phyloP scores from a whole-genome alignment of 2,113 vertebrate genomes.

The Seriola dumerili region DNA sequence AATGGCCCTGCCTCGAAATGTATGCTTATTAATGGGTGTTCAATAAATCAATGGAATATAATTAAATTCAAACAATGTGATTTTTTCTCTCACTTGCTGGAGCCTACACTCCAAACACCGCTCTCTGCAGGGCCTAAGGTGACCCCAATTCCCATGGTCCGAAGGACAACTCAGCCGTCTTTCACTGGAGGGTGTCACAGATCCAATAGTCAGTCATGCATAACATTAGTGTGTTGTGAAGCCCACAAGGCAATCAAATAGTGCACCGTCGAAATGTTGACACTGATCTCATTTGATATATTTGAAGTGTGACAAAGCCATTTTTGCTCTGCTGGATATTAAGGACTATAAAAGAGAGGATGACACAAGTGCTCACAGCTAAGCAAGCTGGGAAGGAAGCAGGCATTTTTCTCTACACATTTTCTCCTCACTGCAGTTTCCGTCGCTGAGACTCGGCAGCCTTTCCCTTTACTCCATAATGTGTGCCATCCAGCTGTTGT shows the following conservation, averaged over 20 bases:
- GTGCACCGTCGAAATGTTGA: slow-evolving; percentile 72
- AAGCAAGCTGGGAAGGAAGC: slow-evolving; percentile 44
- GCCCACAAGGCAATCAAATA: slow-evolving; percentile 76
- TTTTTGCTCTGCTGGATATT: slow-evolving; percentile 75
- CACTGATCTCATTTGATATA: slow-evolving; percentile 81
- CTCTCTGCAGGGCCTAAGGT: slow-evolving; percentile 67
- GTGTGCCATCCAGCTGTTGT: slow-evolving; percentile 74
- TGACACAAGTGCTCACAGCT: slow-evolving; percentile 61
- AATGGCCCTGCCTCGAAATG: slow-evolving; percentile 56
- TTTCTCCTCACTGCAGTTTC: slow-evolving; percentile 39
- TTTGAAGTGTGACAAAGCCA: slow-evolving; percentile 78
- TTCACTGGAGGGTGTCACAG: slow-evolving; percentile 73
- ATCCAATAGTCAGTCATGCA: slow-evolving; percentile 78
- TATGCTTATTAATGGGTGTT: slow-evolving; percentile 75
- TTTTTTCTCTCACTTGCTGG: slow-evolving; percentile 54
- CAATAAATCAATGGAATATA: slow-evolving; percentile 83
- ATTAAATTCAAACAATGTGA: slow-evolving; percentile 80
- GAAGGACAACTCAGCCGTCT: slow-evolving; percentile 52
- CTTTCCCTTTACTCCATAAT: slow-evolving; percentile 45
- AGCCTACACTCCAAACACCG: slow-evolving; percentile 50
- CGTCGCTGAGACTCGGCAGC: slow-evolving; percentile 42
- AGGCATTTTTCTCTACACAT: slow-evolving; percentile 41
- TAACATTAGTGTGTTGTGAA: slow-evolving; percentile 72
- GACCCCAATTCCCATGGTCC: slow-evolving; percentile 74
- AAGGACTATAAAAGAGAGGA: slow-evolving; percentile 61